Percentiles rank a stretch among this genome's conserved stretches.
Conservation (phyloP, 2,888 invertebrate species). For the Drosophila putrida region DNA sequence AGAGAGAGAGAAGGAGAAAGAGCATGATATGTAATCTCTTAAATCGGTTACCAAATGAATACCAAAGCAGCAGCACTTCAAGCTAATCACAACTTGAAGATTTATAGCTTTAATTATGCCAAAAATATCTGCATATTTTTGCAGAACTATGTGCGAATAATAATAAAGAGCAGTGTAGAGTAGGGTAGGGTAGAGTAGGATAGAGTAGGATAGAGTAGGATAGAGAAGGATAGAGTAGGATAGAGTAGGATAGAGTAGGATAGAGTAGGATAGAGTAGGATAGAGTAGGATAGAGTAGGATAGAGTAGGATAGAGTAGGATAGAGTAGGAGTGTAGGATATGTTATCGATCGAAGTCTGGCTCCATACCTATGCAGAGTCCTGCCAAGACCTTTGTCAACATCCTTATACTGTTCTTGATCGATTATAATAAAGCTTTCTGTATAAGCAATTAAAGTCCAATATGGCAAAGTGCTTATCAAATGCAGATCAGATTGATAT, state of each 20-base stretch:
- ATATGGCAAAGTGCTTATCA: conserved; percentile 17
- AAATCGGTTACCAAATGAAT: conserved; percentile 21
- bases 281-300: neutral
- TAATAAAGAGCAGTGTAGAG: neutral
- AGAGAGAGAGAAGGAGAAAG: neutral
- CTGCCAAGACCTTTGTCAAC: no score
- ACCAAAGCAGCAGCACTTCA: conserved; percentile 11
- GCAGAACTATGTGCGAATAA: conserved; percentile 3
- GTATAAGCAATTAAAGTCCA: neutral
- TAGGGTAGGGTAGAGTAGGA: neutral
- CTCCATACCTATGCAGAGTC: no score
- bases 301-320: no score
- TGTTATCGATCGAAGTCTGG: no score
- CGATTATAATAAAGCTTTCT: neutral
- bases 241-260: neutral
- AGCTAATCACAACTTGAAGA: conserved; percentile 19
- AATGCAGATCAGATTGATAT: conserved; percentile 15
- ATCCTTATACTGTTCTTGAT: no score
- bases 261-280: neutral
- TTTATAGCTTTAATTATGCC: conserved; percentile 17
- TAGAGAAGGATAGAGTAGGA: neutral
- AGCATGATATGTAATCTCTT: conserved; percentile 10
- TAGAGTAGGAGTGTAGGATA: neutral
- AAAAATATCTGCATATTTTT: conserved; percentile 5
- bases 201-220: neutral